Evolutionary conservation across 64 coral and sea anemone species (phyloP), one percentile per base, ranked within the genome.

Genomic region (Acropora yongei): DNA sequence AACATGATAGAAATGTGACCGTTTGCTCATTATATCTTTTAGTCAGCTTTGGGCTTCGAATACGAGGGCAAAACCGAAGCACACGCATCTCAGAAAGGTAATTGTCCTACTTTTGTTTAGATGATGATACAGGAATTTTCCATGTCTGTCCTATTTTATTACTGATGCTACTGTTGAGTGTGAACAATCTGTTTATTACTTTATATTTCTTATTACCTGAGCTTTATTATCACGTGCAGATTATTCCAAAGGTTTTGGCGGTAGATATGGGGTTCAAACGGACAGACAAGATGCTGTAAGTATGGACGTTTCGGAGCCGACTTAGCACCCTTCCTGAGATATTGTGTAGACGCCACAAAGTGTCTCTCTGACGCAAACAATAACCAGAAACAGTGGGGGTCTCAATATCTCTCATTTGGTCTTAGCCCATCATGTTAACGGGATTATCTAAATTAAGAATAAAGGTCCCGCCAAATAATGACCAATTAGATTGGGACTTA

Each of bases 181-280:
- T 10, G 10, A 55, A 55, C 5, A 55, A 0, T 55, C 5, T 55
- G 6, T 55, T 0, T 55, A 5, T 71, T 19, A 6, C 19, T 46
- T 40, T 78, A 16, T 78, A 40, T 47, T 6, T 46, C 49, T 78
- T 55, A 55, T 55, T 55, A 4, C 4, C 51, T 55, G 4, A 12
- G 60, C 60, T 14, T 3, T 1, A 8, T 13, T 48, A 16, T 61
- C 47, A 3, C 8, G 5, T 78, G 20, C 61, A 96, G 94, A 96
- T 80, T 85, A 96, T 55, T 88, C 89, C 3, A 96, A 92, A 85
- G 94, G 94, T 13, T 96, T 96, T 71, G 94, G 94, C 49, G 94
- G 94, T n/a, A 96, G 92, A 16, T 96, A 89, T 84, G 94, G 94
- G 1, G 86, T 96, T 1, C 94, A 96, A 47, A 86, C 42, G 48